Base-by-base conservation (phyloP, 1,140 invertebrate genomes). In the Mamestra configurata region DNA sequence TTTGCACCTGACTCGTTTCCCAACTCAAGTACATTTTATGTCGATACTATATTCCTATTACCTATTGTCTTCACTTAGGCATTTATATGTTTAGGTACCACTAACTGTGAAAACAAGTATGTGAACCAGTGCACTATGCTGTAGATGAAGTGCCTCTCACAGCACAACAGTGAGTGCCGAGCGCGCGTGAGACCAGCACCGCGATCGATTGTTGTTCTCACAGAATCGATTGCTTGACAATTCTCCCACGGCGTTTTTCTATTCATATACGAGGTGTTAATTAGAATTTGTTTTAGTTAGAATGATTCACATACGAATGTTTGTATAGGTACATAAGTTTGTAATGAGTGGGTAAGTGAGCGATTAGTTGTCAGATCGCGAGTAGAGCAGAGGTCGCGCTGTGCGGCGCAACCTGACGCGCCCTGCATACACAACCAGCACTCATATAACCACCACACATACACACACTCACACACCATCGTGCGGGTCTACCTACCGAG, bases 401-500 rank as follows among this genome's bases (percentile, higher is more conserved):
- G 20, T 31, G 64, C 40, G 11, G 40, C 22, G 66, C 66, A 46
- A 43, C 35, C 35, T 13, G 20, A 4, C 40, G 66, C 66, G 66
- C 1, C 22, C 22, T 70, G 66, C 66, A 70, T 49, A 70, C 66
- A 49, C 40, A 49, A 70, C 40, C 4, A 37, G 15, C 59, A 31
- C 55, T 10, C 22, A 57, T 18, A 51, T n/a, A 57, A 55, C 53
- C 20, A n/a, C n/a, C 53, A 55, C 53, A 15, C 55, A 35, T 27
- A 61, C 57, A 46, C 64, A 68, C 64, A 68, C 64, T 46, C 61
- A 66, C 35, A 40, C 61, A 43, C 35, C 8, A 6, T n/a, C 40
- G 64, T 68, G 64, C 64, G 64, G 64, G 64, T 46, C 15, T 18
- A 37, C 64, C 15, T 18, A 37, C 64, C 66, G 66, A 70, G 40